Evolutionary conservation across 2,113 vertebrate species (phyloP).

Genomic region (Microcebus ravelobensis): DNA sequence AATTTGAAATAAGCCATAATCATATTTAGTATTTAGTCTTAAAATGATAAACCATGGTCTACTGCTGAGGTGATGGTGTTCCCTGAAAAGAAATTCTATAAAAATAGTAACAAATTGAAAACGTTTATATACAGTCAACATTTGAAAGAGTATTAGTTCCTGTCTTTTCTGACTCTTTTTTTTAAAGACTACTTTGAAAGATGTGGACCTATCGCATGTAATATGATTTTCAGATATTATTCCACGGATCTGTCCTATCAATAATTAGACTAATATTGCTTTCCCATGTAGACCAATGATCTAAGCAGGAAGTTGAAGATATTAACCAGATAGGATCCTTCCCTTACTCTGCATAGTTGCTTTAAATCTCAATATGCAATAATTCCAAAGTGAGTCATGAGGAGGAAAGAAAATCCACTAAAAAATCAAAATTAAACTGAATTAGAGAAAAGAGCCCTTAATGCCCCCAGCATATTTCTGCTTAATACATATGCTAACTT

Average conservation of each 20-base stretch:
- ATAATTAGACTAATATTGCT: background rate
- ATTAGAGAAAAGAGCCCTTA: background rate
- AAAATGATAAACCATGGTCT: background rate
- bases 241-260: background rate
- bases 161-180: background rate
- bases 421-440: background rate
- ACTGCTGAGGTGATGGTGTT: background rate
- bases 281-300: background rate
- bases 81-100: background rate
- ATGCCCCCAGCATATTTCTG: background rate
- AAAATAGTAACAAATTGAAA: background rate
- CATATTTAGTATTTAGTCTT: background rate
- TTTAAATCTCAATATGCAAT: conserved; percentile 14
- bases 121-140: background rate
- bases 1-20: background rate
- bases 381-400: background rate
- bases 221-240: background rate
- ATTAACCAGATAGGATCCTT: background rate
- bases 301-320: background rate
- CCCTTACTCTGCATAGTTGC: background rate
- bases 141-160: background rate
- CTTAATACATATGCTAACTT: background rate
- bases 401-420: background rate
- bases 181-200: background rate
- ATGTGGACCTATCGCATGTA: background rate